Evolutionary conservation across 2,113 vertebrate genomes (phyloP).

Genomic region (Scophthalmus maximus): DNA sequence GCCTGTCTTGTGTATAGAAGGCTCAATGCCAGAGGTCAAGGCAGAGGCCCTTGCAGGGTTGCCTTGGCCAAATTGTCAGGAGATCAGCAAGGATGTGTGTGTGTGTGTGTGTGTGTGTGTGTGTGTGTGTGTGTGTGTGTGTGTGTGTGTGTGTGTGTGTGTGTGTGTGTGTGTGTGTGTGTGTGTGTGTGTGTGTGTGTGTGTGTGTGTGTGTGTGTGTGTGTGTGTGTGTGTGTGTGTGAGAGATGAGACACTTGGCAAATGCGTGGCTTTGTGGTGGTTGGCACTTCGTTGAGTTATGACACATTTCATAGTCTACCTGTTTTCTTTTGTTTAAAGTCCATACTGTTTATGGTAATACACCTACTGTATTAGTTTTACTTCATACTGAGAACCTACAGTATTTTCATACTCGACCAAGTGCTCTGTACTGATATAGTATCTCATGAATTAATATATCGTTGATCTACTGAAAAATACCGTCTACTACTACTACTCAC

Average conservation of each 20-base stretch:
- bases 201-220: constrained; percentile 2
- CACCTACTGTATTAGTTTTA: too few relatives aligned
- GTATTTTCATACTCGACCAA: too few relatives aligned
- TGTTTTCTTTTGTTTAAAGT: neutral
- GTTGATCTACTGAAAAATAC: too few relatives aligned
- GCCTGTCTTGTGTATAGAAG: constrained; percentile 37
- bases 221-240: neutral
- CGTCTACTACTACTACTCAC: too few relatives aligned
- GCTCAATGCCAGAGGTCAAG: constrained; percentile 49
- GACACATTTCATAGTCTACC: neutral
- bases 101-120: neutral
- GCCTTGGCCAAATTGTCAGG: constrained; percentile 15
- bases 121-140: neutral
- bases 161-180: neutral
- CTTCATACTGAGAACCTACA: too few relatives aligned
- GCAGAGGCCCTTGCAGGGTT: constrained; percentile 54
- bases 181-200: constrained; percentile 7
- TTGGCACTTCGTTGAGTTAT: too few relatives aligned
- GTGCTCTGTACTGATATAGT: too few relatives aligned
- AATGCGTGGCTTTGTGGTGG: neutral
- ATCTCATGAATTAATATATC: too few relatives aligned
- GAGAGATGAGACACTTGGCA: constrained; percentile 10
- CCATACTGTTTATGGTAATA: neutral
- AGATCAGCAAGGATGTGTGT: constrained; percentile 34
- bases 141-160: neutral